Base-by-base conservation (phyloP, 2,113 vertebrate species). In the Struthidea cinerea region DNA sequence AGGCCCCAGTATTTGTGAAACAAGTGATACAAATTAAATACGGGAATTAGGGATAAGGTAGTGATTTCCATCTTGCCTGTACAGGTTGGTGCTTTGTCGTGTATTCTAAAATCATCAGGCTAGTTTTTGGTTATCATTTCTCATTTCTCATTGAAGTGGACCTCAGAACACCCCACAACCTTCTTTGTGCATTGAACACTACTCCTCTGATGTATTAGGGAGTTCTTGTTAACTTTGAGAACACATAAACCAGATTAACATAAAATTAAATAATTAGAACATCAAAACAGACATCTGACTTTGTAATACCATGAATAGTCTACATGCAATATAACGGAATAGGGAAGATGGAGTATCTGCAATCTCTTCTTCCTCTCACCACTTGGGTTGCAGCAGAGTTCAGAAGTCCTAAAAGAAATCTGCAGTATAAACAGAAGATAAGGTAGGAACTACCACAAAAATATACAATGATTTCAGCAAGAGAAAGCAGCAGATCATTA, bases 41-140 rank as follows among this genome's bases (percentile, higher is more conserved):
- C 0, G 0, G 17, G 23, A 24, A 75, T 19, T 33, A 37, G 6
- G 3, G 21, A 41, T 49, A 64, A n/a, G 2, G 16, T 27, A 28
- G 16, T 44, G 22, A n/a, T 90, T 90, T 84, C 16, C 13, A 28
- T 41, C 37, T n/a, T 70, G 18, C 32, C 24, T 0, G 0, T 42
- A 24, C 2, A 55, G 30, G 9, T 24, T 37, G 35, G 9, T 44
- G 12, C 2, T 57, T 76, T 73, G 32, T 41, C 30, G 20, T 18
- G 10, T 42, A 9, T 64, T 63, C 35, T 16, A 10, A 84, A 79
- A 55, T 6, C 8, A 39, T 69, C 19, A 16, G 10, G 24, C 18
- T 37, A 8, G 4, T 37, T 63, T 93, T 74, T 70, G 7, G 8
- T 70, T 56, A 21, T 33, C 6, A 22, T 28, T 87, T 76, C 55